phyloP scores from a whole-genome alignment of 2,113 vertebrate species.

The Centropristis striata region DNA sequence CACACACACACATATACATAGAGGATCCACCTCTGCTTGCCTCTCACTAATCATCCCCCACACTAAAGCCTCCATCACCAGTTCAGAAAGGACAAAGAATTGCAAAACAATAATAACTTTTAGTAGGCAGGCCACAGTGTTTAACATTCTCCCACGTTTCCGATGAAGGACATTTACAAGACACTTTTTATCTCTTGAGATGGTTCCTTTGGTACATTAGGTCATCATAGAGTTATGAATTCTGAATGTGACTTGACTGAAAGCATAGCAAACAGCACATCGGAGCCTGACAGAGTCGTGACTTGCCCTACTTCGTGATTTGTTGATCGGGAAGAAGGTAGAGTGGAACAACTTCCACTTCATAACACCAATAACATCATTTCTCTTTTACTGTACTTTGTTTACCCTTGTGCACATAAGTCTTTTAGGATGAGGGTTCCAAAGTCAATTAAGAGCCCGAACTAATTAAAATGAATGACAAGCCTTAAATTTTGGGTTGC shows the following conservation, averaged over 20 bases:
- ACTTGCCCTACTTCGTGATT: neutral
- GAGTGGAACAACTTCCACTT: neutral
- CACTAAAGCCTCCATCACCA: slow-evolving; percentile 29
- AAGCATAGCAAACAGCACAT: neutral
- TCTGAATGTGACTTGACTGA: neutral
- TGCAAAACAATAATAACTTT: slow-evolving; percentile 1
- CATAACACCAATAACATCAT: neutral
- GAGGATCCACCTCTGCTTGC: slow-evolving; percentile 23
- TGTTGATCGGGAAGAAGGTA: neutral
- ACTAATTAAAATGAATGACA: neutral
- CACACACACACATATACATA: neutral
- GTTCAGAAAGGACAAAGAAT: slow-evolving; percentile 7
- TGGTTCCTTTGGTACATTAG: neutral
- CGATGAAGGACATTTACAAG: neutral
- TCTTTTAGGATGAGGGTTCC: neutral
- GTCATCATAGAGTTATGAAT: neutral
- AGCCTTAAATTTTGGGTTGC: slow-evolving; percentile 31
- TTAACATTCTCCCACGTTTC: neutral
- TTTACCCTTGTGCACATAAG: neutral
- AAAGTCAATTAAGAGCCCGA: neutral
- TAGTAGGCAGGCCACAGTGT: neutral
- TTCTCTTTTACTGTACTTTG: neutral
- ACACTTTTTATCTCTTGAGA: neutral
- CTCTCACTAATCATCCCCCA: slow-evolving; percentile 32
- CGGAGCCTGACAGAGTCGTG: neutral